These are phyloP conservation scores for Monoplex corrugatus DNA, from an alignment of 2,888 invertebrate genomes.

Conservation along the genomic window DNA sequence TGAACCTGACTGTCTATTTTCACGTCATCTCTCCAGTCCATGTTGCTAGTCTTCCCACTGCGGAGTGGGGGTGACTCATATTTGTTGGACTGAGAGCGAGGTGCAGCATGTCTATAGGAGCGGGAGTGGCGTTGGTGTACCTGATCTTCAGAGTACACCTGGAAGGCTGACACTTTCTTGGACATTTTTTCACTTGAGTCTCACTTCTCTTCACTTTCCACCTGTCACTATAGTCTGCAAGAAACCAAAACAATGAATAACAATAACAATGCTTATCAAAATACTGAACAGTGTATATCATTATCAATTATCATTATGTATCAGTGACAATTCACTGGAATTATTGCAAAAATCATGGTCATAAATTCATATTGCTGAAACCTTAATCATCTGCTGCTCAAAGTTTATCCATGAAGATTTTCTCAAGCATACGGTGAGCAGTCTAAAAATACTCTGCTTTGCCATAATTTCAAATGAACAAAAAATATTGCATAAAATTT, in stretches of 20 bases:
- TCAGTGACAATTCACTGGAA: too few relatives aligned
- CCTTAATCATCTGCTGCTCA: too few relatives aligned
- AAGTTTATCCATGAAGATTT: too few relatives aligned
- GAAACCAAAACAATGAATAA: background rate
- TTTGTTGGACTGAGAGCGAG: background rate
- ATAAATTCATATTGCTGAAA: too few relatives aligned
- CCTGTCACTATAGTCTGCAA: too few relatives aligned
- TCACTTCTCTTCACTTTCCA: background rate
- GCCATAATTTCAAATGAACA: too few relatives aligned
- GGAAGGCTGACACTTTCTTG: slow-evolving; percentile 45
- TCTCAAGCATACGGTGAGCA: too few relatives aligned
- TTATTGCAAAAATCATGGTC: too few relatives aligned
- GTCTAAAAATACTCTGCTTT: too few relatives aligned
- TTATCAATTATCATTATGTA: too few relatives aligned
- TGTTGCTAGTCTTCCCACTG: slow-evolving; percentile 16
- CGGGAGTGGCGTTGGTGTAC: background rate
- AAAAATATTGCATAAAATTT: too few relatives aligned
- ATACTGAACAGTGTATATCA: background rate
- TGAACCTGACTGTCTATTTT: background rate
- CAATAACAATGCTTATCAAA: background rate
- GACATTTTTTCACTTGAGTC: background rate
- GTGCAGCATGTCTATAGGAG: slow-evolving; percentile 27
- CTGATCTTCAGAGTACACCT: slow-evolving; percentile 43
- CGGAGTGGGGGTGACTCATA: slow-evolving; percentile 20
- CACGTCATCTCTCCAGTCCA: slow-evolving; percentile 10